Conservation (phyloP, 2,888 invertebrate genomes). For the Plagodis dolabraria region DNA sequence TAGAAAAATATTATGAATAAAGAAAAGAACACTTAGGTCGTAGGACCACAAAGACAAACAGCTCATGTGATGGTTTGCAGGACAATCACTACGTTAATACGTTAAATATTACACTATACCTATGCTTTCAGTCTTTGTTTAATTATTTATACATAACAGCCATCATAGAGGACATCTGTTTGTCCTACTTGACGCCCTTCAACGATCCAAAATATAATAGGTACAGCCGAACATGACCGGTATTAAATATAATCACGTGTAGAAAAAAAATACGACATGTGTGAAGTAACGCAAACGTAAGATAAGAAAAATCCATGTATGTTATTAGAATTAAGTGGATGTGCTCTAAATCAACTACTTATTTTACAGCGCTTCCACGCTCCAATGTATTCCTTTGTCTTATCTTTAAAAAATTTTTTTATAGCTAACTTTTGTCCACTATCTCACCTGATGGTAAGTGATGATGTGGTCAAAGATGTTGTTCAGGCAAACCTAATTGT, state of each 20-base stretch:
- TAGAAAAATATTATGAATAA: conserved; percentile 28
- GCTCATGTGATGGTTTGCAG: conserved; percentile 67
- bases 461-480: no score
- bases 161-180: conserved; percentile 60
- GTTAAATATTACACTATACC: conserved; percentile 79
- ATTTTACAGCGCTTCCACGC: no score
- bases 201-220: conserved; percentile 56
- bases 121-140: conserved; percentile 83
- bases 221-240: conserved; percentile 14
- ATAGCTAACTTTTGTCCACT: no score
- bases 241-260: conserved; percentile 46
- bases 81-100: conserved; percentile 70
- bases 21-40: conserved; percentile 28
- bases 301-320: no score
- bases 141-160: conserved; percentile 75
- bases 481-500: no score
- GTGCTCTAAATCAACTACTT: no score
- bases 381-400: no score
- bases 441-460: no score
- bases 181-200: conserved; percentile 57
- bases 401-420: no score
- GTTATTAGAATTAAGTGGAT: no score
- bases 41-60: conserved; percentile 57
- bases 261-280: not conserved
- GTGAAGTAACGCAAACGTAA: not conserved